These are phyloP conservation scores for Pelagia noctiluca DNA, from an alignment of 30 jellyfish, hydroid and myxozoan species.

Conservation along the genomic window DNA sequence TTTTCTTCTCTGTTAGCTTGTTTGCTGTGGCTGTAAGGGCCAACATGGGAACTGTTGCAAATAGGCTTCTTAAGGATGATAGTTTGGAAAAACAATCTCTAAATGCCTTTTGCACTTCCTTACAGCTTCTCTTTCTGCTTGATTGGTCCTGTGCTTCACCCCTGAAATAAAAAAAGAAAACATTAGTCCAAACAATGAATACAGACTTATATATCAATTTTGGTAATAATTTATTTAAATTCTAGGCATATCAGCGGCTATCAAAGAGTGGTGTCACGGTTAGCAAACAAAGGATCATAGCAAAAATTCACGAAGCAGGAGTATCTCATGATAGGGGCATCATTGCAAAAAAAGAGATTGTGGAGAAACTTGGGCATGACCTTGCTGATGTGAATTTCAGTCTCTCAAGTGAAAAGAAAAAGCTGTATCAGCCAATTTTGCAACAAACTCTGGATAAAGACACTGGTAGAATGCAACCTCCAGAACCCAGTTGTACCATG, in stretches of 20 bases:
- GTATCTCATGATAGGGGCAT: slow-evolving; percentile 16
- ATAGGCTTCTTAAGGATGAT: slow-evolving; percentile 21
- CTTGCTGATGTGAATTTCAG: not conserved
- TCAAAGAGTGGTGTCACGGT: slow-evolving; percentile 23
- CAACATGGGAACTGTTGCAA: slow-evolving; percentile 11
- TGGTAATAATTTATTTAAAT: slow-evolving; percentile 2
- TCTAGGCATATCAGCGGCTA: slow-evolving; percentile 39
- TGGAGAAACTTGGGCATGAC: slow-evolving; percentile 9
- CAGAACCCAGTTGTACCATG: not conserved
- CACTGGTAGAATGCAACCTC: not conserved
- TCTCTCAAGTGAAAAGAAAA: not conserved
- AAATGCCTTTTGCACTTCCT: slow-evolving; percentile 27
- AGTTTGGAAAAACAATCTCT: slow-evolving; percentile 25
- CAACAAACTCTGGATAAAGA: not conserved
- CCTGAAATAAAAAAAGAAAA: not conserved
- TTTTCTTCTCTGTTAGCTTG: slow-evolving; percentile 13
- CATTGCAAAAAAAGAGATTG: slow-evolving; percentile 16
- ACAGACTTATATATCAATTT: not conserved
- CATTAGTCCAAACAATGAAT: not conserved
- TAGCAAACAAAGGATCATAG: slow-evolving; percentile 41
- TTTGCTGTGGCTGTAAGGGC: slow-evolving; percentile 36
- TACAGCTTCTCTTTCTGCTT: slow-evolving; percentile 7
- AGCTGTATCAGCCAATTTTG: not conserved
- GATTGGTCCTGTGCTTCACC: slow-evolving; percentile 21
- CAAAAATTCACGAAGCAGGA: slow-evolving; percentile 40